Conservation (phyloP, 2,113 vertebrate species). For the Misgurnus mizolepis region DNA sequence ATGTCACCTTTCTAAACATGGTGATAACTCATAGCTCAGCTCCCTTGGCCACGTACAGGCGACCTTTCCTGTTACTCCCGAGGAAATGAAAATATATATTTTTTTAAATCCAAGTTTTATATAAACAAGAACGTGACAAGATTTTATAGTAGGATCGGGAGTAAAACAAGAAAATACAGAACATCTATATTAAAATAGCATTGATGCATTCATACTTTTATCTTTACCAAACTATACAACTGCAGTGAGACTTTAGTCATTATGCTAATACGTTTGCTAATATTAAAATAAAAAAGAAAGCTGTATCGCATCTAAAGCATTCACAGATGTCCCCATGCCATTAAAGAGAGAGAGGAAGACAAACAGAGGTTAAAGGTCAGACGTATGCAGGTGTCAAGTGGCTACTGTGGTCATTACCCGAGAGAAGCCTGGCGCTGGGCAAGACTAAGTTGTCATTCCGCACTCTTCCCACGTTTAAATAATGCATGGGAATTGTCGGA, state of each 20-base stretch:
- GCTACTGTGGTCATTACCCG: conserved; percentile 43
- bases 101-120: conserved; percentile 12
- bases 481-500: conserved; percentile 71
- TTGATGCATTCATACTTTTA: too few relatives aligned
- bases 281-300: not conserved
- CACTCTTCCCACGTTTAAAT: conserved; percentile 64
- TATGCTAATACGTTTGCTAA: not conserved
- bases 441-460: conserved; percentile 65
- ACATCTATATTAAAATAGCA: too few relatives aligned
- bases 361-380: conserved; percentile 49
- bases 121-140: conserved; percentile 38
- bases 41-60: conserved; percentile 18
- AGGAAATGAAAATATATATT: conserved; percentile 32
- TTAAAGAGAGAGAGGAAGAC: conserved; percentile 8
- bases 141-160: conserved; percentile 18
- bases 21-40: conserved; percentile 60
- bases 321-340: not conserved
- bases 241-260: too few relatives aligned
- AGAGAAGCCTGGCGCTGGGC: conserved; percentile 56
- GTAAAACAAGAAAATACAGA: too few relatives aligned
- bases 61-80: conserved; percentile 42
- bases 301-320: not conserved
- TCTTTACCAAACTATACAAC: not conserved
- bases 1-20: conserved; percentile 55
- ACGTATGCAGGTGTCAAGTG: conserved; percentile 46